A percentile compares a stretch with the other conserved stretches of the same genome.
Evolutionary conservation across 2,797 vertebrate species (phyloP).

Genomic region (Danionella dracula): DNA sequence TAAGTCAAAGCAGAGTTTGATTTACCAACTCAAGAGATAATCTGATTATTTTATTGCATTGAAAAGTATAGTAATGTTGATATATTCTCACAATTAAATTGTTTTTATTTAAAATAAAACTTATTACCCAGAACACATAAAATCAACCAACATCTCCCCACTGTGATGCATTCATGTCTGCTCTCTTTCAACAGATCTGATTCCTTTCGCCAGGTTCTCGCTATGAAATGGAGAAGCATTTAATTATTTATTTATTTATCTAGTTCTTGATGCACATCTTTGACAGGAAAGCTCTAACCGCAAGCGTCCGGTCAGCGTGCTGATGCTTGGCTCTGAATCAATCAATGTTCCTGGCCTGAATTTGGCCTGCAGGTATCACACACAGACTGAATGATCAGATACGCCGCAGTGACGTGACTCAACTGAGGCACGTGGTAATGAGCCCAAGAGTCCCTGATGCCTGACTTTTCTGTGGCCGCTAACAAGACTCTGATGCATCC

Average conservation of each 20-base stretch:
- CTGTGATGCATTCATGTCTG: neutral
- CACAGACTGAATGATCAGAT: constrained; percentile 27
- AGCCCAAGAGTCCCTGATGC: constrained; percentile 33
- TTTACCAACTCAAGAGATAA: too few relatives aligned
- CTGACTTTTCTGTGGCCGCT: constrained; percentile 35
- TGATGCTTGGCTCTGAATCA: constrained; percentile 2
- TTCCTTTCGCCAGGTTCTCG: neutral
- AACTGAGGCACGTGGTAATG: constrained; percentile 30
- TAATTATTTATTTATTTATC: constrained; percentile 21
- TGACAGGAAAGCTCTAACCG: constrained; percentile 20
- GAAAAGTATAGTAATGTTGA: too few relatives aligned
- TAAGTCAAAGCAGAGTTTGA: too few relatives aligned
- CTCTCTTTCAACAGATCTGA: neutral
- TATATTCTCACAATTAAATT: too few relatives aligned
- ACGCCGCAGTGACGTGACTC: constrained; percentile 19
- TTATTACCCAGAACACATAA: neutral
- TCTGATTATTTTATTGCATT: too few relatives aligned
- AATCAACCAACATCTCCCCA: constrained; percentile 6
- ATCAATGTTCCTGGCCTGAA: constrained; percentile 10
- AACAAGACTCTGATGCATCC: constrained; percentile 49
- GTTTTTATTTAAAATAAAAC: too few relatives aligned
- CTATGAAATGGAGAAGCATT: constrained; percentile 12
- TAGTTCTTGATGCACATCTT: neutral
- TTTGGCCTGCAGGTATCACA: constrained; percentile 8
- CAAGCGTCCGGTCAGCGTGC: constrained; percentile 2